Conservation (phyloP, 2,113 vertebrate species). For the Perca fluviatilis region DNA sequence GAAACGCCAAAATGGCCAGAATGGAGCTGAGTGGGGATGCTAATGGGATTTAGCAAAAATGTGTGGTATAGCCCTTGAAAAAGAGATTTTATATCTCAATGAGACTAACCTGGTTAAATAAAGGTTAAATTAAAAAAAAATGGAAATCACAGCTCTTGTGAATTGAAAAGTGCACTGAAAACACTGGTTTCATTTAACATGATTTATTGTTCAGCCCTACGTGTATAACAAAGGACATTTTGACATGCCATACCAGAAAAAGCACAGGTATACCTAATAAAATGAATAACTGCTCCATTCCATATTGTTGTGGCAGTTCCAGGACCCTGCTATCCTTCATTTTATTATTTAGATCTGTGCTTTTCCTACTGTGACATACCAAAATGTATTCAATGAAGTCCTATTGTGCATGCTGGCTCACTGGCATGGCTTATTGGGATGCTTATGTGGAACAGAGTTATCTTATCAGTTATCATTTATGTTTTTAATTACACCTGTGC, state of each 20-base stretch:
- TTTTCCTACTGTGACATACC: no score
- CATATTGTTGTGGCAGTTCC: not conserved
- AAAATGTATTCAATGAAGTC: no score
- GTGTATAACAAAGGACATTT: not conserved
- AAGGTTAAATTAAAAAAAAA: no score
- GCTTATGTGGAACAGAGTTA: no score
- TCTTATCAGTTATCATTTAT: no score
- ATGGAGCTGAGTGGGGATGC: not conserved
- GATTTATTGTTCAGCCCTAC: not conserved
- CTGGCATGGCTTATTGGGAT: no score
- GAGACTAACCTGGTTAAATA: no score
- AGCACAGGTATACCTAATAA: not conserved
- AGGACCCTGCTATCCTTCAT: not conserved
- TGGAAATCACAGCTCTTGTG: not conserved
- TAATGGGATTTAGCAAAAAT: not conserved
- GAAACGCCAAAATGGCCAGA: not conserved
- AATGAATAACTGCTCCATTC: not conserved
- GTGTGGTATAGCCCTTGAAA: not conserved
- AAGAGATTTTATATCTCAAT: no score
- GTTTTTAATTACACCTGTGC: no score
- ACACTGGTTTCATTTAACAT: not conserved
- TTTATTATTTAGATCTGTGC: no score
- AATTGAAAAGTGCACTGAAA: not conserved
- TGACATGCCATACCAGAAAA: not conserved
- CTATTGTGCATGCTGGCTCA: no score